phyloP scores from a whole-genome alignment of 2,113 vertebrate genomes.

The Heteronetta atricapilla region DNA sequence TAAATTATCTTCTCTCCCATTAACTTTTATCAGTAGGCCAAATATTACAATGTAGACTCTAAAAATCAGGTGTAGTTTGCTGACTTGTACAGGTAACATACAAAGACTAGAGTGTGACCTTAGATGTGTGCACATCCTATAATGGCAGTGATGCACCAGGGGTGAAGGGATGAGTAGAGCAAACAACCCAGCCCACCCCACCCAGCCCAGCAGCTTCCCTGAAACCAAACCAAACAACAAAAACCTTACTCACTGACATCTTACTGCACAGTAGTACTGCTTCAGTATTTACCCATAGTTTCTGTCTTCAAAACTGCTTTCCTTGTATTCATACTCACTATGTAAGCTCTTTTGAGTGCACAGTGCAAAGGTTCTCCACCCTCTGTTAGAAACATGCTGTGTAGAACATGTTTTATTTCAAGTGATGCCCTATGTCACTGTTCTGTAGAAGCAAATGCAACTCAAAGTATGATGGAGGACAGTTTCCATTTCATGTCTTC shows the following conservation, averaged over 20 bases:
- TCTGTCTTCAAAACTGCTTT: neutral
- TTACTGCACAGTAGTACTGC: neutral
- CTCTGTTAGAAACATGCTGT: neutral
- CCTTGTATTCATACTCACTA: neutral
- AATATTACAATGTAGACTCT: neutral
- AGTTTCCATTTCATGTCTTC: conserved; percentile 16
- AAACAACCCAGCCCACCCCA: no score
- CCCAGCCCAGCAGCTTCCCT: no score
- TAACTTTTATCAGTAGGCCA: neutral
- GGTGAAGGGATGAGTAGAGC: neutral
- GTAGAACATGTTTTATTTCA: neutral
- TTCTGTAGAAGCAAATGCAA: neutral
- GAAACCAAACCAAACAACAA: no score
- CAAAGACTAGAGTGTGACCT: neutral
- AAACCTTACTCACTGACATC: neutral
- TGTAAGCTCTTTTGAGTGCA: neutral
- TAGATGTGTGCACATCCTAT: neutral
- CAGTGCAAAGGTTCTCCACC: neutral
- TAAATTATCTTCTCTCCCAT: neutral
- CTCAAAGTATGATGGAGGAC: neutral
- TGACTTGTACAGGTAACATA: neutral
- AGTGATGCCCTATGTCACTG: neutral
- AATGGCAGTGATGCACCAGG: neutral
- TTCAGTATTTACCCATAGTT: neutral
- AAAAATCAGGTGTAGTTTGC: neutral